Evolutionary conservation across 2,797 vertebrate species (phyloP).

Genomic region (Mustela erminea): DNA sequence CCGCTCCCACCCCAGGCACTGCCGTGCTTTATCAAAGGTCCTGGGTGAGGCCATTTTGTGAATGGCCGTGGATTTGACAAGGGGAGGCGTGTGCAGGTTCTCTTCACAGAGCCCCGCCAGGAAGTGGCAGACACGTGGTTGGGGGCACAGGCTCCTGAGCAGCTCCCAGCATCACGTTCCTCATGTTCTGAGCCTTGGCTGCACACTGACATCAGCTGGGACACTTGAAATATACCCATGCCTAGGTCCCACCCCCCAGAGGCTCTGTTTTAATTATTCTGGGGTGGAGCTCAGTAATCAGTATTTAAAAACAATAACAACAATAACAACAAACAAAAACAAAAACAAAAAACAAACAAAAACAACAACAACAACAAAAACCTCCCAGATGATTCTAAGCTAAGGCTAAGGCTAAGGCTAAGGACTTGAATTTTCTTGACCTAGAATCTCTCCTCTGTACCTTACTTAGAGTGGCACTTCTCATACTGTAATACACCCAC

Average conservation of each 20-base stretch:
- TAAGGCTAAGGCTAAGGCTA: background rate
- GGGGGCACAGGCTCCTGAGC: no score
- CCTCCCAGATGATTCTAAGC: background rate
- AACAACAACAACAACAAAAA: background rate
- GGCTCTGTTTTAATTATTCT: background rate
- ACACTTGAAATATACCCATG: background rate
- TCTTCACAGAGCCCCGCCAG: background rate
- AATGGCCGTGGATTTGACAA: background rate
- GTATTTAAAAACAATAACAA: background rate
- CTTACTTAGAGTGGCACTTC: background rate
- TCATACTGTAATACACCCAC: background rate
- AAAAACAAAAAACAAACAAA: no score
- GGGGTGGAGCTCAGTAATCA: background rate
- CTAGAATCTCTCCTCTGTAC: background rate
- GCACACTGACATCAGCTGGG: background rate
- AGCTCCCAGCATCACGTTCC: background rate
- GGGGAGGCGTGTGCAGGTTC: background rate
- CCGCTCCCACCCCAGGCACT: background rate
- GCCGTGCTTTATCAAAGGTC: background rate
- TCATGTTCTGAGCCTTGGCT: background rate
- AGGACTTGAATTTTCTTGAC: background rate
- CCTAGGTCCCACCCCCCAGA: fast-evolving
- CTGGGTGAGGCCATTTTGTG: background rate
- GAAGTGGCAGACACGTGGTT: background rate
- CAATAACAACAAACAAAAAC: no score